phyloP scores from a whole-genome alignment of 2,888 invertebrate genomes.

The Steinernema carpocapsae region DNA sequence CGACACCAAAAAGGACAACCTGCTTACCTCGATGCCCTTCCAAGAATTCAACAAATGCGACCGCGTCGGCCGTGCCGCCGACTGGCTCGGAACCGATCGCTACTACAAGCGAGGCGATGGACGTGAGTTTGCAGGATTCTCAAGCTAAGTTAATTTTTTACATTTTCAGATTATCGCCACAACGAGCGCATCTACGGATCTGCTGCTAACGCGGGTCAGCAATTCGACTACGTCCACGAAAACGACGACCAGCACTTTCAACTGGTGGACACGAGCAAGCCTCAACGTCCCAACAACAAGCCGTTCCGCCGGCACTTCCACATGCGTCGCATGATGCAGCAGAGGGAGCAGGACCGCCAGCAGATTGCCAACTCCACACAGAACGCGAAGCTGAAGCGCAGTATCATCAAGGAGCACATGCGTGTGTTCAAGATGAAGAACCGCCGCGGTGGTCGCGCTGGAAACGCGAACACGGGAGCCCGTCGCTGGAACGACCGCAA shows the following conservation, averaged over 20 bases:
- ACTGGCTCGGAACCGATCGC: conserved; percentile 86
- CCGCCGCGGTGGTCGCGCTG: conserved; percentile 70
- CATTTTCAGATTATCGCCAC: conserved; percentile 54
- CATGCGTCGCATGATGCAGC: conserved; percentile 57
- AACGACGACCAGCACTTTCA: conserved; percentile 98
- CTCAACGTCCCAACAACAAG: conserved; percentile 40
- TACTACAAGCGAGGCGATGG: conserved; percentile 92
- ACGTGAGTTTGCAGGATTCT: conserved; percentile 40
- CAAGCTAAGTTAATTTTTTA: neutral
- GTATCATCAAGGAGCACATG: conserved; percentile 69
- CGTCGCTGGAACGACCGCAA: conserved; percentile 60
- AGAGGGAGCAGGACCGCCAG: conserved; percentile 62
- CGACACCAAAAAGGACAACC: conserved; percentile 31
- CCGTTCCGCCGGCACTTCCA: conserved; percentile 53
- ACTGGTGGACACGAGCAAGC: conserved; percentile 74
- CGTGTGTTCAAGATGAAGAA: conserved; percentile 85
- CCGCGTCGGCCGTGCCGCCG: conserved; percentile 90
- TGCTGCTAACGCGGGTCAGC: conserved; percentile 76
- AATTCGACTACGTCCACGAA: conserved; percentile 97
- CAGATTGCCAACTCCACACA: conserved; percentile 68
- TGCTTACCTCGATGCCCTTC: conserved; percentile 87
- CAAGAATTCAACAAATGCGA: conserved; percentile 99
- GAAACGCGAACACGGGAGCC: conserved; percentile 50
- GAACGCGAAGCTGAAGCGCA: conserved; percentile 63
- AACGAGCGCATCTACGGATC: conserved; percentile 67